These are phyloP conservation scores for Miichthys miiuy DNA, from an alignment of 2,797 vertebrate species.

Conservation along the genomic window DNA sequence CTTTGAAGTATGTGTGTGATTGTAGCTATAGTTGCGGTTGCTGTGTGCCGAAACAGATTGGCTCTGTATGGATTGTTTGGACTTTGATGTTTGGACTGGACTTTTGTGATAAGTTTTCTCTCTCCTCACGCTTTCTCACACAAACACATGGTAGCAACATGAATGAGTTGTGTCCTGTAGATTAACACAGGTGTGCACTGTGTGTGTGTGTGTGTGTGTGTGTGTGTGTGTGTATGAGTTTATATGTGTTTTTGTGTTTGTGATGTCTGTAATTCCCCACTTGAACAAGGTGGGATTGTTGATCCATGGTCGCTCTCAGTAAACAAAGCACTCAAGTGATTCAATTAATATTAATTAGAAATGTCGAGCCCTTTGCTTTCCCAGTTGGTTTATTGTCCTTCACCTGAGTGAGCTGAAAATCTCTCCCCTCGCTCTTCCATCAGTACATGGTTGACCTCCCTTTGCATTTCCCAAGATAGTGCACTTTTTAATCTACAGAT, in stretches of 20 bases:
- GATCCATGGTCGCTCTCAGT: constrained; percentile 51
- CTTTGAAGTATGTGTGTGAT: constrained; percentile 37
- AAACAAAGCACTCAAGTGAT: constrained; percentile 73
- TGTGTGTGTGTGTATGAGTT: background rate
- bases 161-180: constrained; percentile 55
- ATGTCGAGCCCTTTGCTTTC: constrained; percentile 52
- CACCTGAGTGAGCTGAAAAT: constrained; percentile 19
- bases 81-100: constrained; percentile 55
- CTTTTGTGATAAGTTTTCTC: constrained; percentile 32
- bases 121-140: background rate
- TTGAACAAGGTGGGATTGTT: constrained; percentile 53
- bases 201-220: background rate
- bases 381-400: constrained; percentile 29
- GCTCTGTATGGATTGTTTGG: constrained; percentile 34
- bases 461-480: constrained; percentile 19
- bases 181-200: constrained; percentile 30
- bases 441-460: constrained; percentile 8
- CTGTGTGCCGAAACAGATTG: background rate
- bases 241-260: constrained; percentile 12
- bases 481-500: constrained; percentile 19
- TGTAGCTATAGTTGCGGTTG: background rate
- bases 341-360: constrained; percentile 80
- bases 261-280: constrained; percentile 7
- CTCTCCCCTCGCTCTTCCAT: background rate
- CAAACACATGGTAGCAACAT: constrained; percentile 32